Conservation (phyloP, 1,140 invertebrate species). For the Solen grandis region DNA sequence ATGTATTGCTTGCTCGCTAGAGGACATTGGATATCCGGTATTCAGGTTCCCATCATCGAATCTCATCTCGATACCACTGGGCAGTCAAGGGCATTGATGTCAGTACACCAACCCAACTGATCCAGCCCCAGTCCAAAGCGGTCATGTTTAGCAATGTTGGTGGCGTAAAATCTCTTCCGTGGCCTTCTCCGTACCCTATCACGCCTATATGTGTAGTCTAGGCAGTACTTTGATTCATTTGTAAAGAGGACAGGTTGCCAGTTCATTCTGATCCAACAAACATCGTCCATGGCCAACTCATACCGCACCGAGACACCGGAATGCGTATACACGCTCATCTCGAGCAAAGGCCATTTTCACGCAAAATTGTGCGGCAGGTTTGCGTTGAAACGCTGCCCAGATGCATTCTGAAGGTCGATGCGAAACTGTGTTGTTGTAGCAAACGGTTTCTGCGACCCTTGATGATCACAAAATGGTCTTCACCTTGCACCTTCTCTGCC, state of each 20-base stretch:
- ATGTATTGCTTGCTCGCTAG: no score
- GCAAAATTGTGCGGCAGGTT: background rate
- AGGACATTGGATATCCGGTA: no score
- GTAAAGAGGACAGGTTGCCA: conserved; percentile 17
- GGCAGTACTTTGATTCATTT: conserved; percentile 7
- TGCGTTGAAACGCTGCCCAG: background rate
- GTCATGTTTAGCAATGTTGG: conserved; percentile 16
- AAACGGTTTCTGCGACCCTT: background rate
- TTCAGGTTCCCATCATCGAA: no score
- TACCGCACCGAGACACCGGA: background rate
- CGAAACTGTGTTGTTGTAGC: no score
- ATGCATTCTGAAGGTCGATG: background rate
- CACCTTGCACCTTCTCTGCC: background rate
- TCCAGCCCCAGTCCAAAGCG: no score
- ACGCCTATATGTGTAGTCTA: conserved; percentile 18
- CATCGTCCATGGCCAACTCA: conserved; percentile 16
- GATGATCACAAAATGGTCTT: conserved; percentile 5
- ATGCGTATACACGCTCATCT: conserved; percentile 10
- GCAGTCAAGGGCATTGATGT: no score
- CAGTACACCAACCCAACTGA: no score
- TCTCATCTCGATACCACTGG: no score
- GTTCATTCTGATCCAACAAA: conserved; percentile 11
- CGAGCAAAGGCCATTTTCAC: conserved; percentile 11
- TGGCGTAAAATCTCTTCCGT: conserved; percentile 9
- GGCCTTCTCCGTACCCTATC: conserved; percentile 21